These are phyloP conservation scores for Ectropis crepuscularia DNA, from an alignment of 2,888 invertebrate genomes.

Conservation along the genomic window DNA sequence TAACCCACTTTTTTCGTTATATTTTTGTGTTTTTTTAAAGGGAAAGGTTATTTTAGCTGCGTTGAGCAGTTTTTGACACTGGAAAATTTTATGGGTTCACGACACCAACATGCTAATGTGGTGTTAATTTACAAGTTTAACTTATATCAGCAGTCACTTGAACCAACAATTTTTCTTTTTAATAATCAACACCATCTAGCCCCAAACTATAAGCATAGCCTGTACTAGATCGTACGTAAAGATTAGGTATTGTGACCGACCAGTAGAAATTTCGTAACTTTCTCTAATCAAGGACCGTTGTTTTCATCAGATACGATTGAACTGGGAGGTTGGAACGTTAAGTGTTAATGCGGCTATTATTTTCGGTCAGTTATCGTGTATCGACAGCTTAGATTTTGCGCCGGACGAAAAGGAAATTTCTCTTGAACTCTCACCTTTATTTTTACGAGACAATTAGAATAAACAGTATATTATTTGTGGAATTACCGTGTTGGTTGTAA, in stretches of 20 bases:
- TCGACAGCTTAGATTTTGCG: conserved; percentile 21
- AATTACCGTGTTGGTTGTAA: conserved; percentile 44
- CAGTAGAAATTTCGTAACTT: conserved; percentile 28
- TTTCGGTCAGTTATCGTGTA: conserved; percentile 21
- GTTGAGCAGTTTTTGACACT: no score
- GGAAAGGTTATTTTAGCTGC: no score
- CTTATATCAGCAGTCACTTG: no score
- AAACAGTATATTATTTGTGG: conserved; percentile 43
- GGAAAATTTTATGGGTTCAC: no score
- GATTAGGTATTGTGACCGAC: conserved; percentile 36
- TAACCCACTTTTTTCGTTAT: conserved; percentile 23
- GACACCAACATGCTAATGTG: no score
- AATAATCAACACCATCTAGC: no score
- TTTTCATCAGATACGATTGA: conserved; percentile 37
- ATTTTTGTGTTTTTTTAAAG: no score
- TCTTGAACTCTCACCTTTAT: conserved; percentile 43
- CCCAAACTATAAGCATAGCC: no score
- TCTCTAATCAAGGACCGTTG: conserved; percentile 44
- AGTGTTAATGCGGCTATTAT: conserved; percentile 32
- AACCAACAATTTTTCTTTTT: no score
- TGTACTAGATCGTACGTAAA: conserved; percentile 35
- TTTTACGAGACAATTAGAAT: conserved; percentile 43
- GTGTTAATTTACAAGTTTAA: no score
- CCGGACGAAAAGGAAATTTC: conserved; percentile 45
- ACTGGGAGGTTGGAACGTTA: conserved; percentile 30